phyloP scores from a whole-genome alignment of 2,797 vertebrate species.

The Gymnothorax reevesii region DNA sequence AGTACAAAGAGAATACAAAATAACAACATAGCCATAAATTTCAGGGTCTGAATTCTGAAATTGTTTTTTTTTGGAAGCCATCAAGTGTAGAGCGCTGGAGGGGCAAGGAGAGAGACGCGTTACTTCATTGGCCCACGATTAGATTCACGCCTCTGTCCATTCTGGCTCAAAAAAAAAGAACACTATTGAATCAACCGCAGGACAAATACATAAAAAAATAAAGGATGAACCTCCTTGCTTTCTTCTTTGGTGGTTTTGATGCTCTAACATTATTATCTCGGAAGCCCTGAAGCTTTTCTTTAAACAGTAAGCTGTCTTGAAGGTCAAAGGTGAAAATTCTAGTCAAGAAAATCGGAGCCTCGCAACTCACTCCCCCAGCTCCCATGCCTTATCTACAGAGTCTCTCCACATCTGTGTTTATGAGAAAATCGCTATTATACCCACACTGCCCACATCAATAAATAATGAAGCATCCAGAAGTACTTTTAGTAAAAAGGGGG shows the following conservation, averaged over 20 bases:
- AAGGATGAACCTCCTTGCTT: slow-evolving; percentile 50
- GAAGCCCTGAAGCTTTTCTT: slow-evolving; percentile 50
- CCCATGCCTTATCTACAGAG: not conserved
- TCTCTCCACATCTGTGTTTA: slow-evolving; percentile 22
- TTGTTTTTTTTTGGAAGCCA: slow-evolving; percentile 49
- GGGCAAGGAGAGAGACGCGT: slow-evolving; percentile 42
- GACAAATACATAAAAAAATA: slow-evolving; percentile 54
- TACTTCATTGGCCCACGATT: slow-evolving; percentile 68
- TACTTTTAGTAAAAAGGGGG: not conserved
- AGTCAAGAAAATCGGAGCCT: not conserved
- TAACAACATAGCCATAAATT: not conserved
- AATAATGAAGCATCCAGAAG: not conserved
- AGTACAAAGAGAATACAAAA: not conserved
- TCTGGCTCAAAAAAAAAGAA: slow-evolving; percentile 53
- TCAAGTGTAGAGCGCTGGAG: slow-evolving; percentile 36
- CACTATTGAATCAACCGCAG: slow-evolving; percentile 57
- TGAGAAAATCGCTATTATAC: slow-evolving; percentile 8
- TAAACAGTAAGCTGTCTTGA: slow-evolving; percentile 36
- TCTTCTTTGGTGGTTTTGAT: slow-evolving; percentile 48
- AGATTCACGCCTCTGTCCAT: slow-evolving; percentile 59
- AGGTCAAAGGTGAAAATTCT: slow-evolving; percentile 43
- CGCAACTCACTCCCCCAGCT: slow-evolving; percentile 29
- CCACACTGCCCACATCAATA: not conserved
- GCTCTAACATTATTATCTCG: slow-evolving; percentile 59
- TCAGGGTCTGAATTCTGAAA: slow-evolving; percentile 35